Conservation (phyloP, 2,888 invertebrate species). For the Mesodorylaimus sp. region DNA sequence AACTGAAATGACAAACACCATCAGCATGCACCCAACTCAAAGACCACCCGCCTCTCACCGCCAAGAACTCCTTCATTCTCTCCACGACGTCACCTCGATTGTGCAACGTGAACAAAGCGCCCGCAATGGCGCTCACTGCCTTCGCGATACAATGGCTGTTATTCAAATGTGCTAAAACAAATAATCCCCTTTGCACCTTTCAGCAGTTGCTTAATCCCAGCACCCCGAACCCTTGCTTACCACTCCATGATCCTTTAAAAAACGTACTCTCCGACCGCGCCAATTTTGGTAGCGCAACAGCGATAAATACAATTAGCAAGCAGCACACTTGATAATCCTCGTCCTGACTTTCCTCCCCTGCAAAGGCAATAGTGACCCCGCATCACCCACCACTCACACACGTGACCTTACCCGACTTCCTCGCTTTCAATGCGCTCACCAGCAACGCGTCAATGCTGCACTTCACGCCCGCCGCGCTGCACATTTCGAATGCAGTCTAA, state of each 20-base stretch:
- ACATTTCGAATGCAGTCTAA: constrained; percentile 86
- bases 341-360: constrained; percentile 10
- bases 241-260: constrained; percentile 34
- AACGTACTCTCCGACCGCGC: constrained; percentile 70
- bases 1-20: constrained; percentile 37
- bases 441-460: constrained; percentile 89
- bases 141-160: constrained; percentile 96
- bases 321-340: constrained; percentile 54
- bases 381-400: background rate
- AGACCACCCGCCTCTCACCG: constrained; percentile 30
- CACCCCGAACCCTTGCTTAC: too few relatives aligned
- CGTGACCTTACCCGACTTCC: constrained; percentile 3
- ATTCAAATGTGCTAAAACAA: constrained; percentile 67
- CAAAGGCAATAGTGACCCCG: background rate
- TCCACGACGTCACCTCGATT: constrained; percentile 90
- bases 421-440: constrained; percentile 51
- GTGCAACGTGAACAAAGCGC: constrained; percentile 84
- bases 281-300: constrained; percentile 83
- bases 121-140: constrained; percentile 84
- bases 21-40: background rate
- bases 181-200: too few relatives aligned
- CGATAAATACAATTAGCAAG: constrained; percentile 91
- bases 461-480: constrained; percentile 76
- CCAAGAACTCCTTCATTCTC: constrained; percentile 79
- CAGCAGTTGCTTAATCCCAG: too few relatives aligned